Evolutionary conservation across 2,888 invertebrate genomes (phyloP).

Genomic region (Sipha maydis): DNA sequence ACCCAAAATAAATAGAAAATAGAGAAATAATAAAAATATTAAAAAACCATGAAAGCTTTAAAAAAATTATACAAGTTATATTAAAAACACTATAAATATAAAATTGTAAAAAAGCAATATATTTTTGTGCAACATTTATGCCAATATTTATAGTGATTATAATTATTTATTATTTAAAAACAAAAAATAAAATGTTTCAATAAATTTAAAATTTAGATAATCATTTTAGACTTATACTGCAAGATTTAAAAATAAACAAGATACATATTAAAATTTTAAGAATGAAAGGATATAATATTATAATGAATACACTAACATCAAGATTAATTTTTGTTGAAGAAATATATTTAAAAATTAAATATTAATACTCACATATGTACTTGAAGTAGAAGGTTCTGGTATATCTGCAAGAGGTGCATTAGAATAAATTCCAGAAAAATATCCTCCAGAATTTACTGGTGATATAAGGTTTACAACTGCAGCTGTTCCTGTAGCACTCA

Average conservation of each 20-base stretch:
- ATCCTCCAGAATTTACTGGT: conserved; percentile 43
- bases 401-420: conserved; percentile 50
- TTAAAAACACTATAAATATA: not conserved
- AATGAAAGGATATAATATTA: not conserved
- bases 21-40: not conserved
- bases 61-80: not conserved
- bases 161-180: too few species aligned
- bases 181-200: too few species aligned
- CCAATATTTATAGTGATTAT: not conserved
- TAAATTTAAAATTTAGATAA: not conserved
- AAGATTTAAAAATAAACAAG: not conserved
- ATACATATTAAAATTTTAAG: not conserved
- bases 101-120: not conserved
- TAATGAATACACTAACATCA: not conserved
- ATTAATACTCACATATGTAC: conserved; percentile 33
- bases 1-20: too few species aligned
- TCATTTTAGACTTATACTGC: not conserved
- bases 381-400: conserved; percentile 47
- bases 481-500: conserved; percentile 94
- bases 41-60: not conserved
- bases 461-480: conserved; percentile 69
- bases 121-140: not conserved
- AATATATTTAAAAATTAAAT: not conserved
- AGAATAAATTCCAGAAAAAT: conserved; percentile 53
- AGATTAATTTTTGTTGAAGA: too few species aligned